Evolutionary conservation across 2,113 vertebrate genomes (phyloP).

Genomic region (Turdus rufiventris): DNA sequence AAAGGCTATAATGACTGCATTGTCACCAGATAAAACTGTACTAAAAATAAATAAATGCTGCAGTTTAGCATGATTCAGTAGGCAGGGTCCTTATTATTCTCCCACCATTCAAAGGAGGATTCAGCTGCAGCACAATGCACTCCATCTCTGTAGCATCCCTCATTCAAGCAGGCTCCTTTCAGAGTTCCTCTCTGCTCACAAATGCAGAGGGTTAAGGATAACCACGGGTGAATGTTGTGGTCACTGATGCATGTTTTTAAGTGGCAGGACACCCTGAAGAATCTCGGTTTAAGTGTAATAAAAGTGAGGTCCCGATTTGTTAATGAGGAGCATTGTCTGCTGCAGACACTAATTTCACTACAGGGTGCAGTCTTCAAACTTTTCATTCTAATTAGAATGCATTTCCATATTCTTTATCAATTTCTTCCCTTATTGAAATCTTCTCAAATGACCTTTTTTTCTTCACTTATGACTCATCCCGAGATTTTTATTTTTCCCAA

Average conservation of each 20-base stretch:
- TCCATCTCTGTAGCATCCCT: not conserved
- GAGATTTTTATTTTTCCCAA: slow-evolving; percentile 65
- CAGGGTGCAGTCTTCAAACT: slow-evolving; percentile 52
- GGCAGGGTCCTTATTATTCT: slow-evolving; percentile 34
- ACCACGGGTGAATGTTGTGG: not conserved
- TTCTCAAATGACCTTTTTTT: slow-evolving; percentile 67
- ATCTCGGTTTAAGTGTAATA: slow-evolving; percentile 48
- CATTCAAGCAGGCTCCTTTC: not conserved
- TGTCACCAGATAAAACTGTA: slow-evolving; percentile 36
- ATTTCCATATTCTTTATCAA: slow-evolving; percentile 69
- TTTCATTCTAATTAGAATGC: slow-evolving; percentile 68
- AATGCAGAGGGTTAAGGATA: not conserved
- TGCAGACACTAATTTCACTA: slow-evolving; percentile 67
- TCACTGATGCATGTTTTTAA: slow-evolving; percentile 60
- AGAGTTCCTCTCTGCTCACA: not conserved
- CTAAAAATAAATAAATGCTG: slow-evolving; percentile 57
- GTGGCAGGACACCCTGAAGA: slow-evolving; percentile 31
- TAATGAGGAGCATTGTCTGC: slow-evolving; percentile 58
- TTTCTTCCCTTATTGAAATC: slow-evolving; percentile 62
- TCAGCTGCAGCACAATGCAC: not conserved
- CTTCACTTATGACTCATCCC: slow-evolving; percentile 56
- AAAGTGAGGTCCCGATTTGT: slow-evolving; percentile 60
- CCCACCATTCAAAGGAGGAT: not conserved
- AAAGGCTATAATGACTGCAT: slow-evolving; percentile 19
- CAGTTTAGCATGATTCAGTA: slow-evolving; percentile 44